Conservation (phyloP, 92 coral and sea anemone species). For the Plumapathes pennacea region DNA sequence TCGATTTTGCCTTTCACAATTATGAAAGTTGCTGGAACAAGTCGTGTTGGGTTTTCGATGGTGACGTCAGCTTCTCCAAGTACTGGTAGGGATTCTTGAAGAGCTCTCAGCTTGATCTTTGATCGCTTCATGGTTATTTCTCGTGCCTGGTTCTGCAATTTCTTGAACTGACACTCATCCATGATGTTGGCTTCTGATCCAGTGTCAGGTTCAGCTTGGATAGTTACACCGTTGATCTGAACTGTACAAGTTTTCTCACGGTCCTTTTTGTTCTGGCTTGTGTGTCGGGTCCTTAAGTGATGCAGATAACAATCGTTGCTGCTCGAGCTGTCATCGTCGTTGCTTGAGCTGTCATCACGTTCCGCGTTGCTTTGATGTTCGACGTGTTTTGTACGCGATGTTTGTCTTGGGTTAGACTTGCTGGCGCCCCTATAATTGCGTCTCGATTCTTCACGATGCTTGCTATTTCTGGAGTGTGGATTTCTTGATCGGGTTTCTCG, state of each 20-base stretch:
- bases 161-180: conserved; percentile 34
- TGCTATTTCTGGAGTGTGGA: conserved; percentile 4
- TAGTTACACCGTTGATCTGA: conserved; percentile 23
- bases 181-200: conserved; percentile 44
- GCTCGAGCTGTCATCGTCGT: conserved; percentile 18
- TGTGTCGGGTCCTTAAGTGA: conserved; percentile 28
- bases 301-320: conserved; percentile 9
- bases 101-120: conserved; percentile 26
- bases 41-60: conserved; percentile 32
- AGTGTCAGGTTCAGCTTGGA: conserved; percentile 52
- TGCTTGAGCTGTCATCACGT: conserved; percentile 45
- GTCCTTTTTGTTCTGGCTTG: conserved; percentile 12
- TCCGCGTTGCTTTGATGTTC: conserved; percentile 6
- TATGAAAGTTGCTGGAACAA: conserved; percentile 12
- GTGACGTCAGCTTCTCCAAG: conserved; percentile 32
- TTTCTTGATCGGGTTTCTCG: conserved; percentile 1
- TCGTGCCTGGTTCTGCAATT: conserved; percentile 12
- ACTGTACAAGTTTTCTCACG: conserved; percentile 39
- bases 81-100: conserved; percentile 35
- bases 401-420: not conserved
- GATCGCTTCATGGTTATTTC: conserved; percentile 3
- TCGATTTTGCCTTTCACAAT: conserved; percentile 53
- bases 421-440: not conserved
- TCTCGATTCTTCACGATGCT: conserved; percentile 1
- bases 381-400: conserved; percentile 21